A percentile compares a stretch with the other conserved stretches of the same genome.
Conservation (phyloP, 2,797 vertebrate genomes). For the Alosa sapidissima region DNA sequence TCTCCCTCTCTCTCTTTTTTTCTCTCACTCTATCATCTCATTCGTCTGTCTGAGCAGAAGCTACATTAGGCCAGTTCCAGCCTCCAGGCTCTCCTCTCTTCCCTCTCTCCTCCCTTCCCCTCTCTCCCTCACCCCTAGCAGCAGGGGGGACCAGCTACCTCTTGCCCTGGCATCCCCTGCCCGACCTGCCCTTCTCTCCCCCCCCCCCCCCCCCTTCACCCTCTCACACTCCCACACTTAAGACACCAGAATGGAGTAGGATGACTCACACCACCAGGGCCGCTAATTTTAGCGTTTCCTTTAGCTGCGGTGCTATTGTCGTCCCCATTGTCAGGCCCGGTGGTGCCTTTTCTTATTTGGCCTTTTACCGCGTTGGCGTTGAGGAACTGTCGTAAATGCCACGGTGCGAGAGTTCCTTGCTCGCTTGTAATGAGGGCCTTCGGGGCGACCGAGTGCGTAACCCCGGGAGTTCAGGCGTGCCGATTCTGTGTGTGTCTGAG, state of each 20-base stretch:
- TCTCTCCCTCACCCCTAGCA: neutral
- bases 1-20: neutral
- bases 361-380: neutral
- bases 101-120: neutral
- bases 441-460: neutral
- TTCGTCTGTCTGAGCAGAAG: neutral
- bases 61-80: neutral
- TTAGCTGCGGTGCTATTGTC: neutral
- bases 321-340: neutral
- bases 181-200: neutral
- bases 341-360: neutral
- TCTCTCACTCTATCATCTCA: neutral
- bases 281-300: slow-evolving; percentile 18
- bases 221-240: slow-evolving; percentile 28
- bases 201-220: neutral
- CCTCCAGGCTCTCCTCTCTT: neutral
- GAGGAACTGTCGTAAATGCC: neutral
- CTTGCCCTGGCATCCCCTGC: neutral
- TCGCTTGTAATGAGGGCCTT: neutral
- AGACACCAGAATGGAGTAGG: neutral
- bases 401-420: neutral
- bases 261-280: neutral
- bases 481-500: neutral
- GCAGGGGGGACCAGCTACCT: neutral
- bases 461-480: neutral